These are phyloP conservation scores for Hydrophis major DNA, from an alignment of 2,797 vertebrate genomes.

Conservation along the genomic window DNA sequence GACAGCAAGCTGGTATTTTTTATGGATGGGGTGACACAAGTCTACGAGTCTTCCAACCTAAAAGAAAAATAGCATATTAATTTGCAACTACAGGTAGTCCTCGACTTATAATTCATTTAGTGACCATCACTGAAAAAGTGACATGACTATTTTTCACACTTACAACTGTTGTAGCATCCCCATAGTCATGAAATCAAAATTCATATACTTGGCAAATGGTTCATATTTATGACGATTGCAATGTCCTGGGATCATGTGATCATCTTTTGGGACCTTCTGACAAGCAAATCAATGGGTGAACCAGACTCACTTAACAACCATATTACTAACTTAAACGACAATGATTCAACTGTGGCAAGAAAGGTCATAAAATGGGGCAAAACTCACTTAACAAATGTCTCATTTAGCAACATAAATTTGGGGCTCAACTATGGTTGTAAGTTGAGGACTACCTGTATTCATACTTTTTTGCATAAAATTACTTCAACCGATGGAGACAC, in stretches of 20 bases:
- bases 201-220: neutral
- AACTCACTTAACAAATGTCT: too few species aligned
- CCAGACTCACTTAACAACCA: too few species aligned
- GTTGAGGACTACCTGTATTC: neutral
- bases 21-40: conserved; percentile 92
- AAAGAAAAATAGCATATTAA: conserved; percentile 13
- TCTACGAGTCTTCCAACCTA: conserved; percentile 90
- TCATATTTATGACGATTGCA: neutral
- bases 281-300: too few species aligned
- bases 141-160: neutral
- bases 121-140: neutral
- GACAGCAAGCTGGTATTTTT: conserved; percentile 92
- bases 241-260: too few species aligned
- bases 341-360: too few species aligned
- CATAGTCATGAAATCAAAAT: neutral
- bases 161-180: neutral
- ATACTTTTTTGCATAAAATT: neutral
- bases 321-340: too few species aligned
- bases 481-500: neutral
- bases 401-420: too few species aligned
- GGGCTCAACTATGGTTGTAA: too few species aligned
- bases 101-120: neutral
- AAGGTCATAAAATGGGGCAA: too few species aligned
- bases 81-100: neutral
- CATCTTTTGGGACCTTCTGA: too few species aligned